A percentile compares a stretch with the other conserved stretches of the same genome.
Evolutionary conservation across 2,888 invertebrate genomes (phyloP).

Genomic region (Drosophila eohydei): DNA sequence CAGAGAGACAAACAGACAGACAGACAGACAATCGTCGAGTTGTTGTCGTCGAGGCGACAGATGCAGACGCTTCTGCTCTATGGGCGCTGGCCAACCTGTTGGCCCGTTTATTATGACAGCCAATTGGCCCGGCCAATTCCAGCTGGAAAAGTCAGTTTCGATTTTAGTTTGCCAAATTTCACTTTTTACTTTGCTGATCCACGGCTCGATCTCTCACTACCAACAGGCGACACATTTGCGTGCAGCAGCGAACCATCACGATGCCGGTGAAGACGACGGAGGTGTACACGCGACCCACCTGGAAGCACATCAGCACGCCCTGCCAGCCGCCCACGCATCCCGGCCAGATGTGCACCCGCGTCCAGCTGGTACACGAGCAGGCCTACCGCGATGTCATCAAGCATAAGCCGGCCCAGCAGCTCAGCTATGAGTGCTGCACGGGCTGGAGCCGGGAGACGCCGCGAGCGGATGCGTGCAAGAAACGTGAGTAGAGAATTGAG

Average conservation of each 20-base stretch:
- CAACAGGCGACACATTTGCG: conserved; percentile 86
- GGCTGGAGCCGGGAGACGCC: conserved; percentile 87
- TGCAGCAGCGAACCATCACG: conserved; percentile 85
- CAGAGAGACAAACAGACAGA: background rate
- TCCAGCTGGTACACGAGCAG: conserved; percentile 86
- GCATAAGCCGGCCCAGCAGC: conserved; percentile 85
- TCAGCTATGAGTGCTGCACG: conserved; percentile 87
- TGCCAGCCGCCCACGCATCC: conserved; percentile 85
- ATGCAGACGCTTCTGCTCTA: conserved; percentile 33
- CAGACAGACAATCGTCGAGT: conserved; percentile 47
- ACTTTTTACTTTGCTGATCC: conserved; percentile 20
- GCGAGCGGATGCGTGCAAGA: conserved; percentile 87
- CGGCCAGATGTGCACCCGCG: conserved; percentile 86
- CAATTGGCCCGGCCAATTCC: conserved; percentile 56
- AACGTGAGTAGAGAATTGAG: conserved; percentile 85
- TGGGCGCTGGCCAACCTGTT: conserved; percentile 67
- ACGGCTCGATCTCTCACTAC: conserved; percentile 12
- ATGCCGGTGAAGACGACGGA: conserved; percentile 86
- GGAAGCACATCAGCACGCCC: conserved; percentile 86
- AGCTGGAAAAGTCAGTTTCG: conserved; percentile 63
- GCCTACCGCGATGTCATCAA: conserved; percentile 86
- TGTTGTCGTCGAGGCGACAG: conserved; percentile 22
- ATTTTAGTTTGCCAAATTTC: conserved; percentile 47
- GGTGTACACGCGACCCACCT: conserved; percentile 86
- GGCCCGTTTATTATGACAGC: conserved; percentile 71